These are phyloP conservation scores for Regulus satrapa DNA, from an alignment of 2,113 vertebrate genomes.

Conservation along the genomic window DNA sequence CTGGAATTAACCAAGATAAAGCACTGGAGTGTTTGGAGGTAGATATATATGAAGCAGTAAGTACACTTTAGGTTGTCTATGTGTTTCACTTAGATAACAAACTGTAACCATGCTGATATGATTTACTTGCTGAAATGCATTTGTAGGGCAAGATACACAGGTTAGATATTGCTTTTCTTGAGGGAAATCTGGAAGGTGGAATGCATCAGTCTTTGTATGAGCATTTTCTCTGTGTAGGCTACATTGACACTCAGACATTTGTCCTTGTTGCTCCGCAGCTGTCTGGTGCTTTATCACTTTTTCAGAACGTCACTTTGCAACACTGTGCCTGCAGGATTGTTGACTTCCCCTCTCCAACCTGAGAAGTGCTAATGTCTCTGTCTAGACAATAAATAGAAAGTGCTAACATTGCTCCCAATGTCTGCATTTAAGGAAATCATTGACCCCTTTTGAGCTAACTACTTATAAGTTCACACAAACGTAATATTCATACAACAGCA, in stretches of 20 bases:
- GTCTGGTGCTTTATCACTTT: background rate
- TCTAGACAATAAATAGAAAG: background rate
- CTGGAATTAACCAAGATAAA: background rate
- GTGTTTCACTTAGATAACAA: background rate
- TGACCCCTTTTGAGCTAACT: background rate
- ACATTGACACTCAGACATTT: background rate
- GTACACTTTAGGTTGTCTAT: background rate
- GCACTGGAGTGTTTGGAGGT: background rate
- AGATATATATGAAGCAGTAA: background rate
- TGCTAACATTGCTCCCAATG: accelerated
- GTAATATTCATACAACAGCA: background rate
- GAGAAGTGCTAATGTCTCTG: background rate
- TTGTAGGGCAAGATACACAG: background rate
- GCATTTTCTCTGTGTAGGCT: background rate
- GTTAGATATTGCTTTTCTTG: background rate
- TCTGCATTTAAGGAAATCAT: background rate
- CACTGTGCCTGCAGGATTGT: background rate
- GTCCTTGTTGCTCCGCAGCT: background rate
- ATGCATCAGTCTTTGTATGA: background rate
- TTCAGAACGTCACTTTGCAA: background rate
- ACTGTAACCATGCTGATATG: background rate
- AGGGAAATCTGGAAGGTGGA: background rate
- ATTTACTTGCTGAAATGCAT: background rate
- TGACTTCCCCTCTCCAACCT: background rate
- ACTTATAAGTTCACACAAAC: background rate